A percentile compares a stretch with the other conserved stretches of the same genome.
These are phyloP conservation scores for Hydrochoerus hydrochaeris DNA, from an alignment of 2,113 vertebrate species.

Conservation along the genomic window DNA sequence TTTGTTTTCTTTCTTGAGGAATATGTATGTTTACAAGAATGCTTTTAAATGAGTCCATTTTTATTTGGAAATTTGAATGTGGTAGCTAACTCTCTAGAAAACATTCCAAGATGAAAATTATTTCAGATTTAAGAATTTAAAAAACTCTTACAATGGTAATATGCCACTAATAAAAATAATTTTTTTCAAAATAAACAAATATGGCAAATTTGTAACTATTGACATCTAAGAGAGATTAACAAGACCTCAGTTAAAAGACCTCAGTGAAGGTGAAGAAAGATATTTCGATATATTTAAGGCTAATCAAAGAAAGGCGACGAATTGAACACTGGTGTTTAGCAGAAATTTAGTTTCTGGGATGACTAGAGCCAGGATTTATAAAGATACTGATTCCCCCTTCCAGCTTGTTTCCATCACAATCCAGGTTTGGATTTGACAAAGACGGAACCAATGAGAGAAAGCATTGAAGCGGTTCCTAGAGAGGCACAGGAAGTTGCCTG, in stretches of 20 bases:
- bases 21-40: neutral
- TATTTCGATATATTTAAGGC: constrained; percentile 9
- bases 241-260: neutral
- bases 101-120: neutral
- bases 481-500: constrained; percentile 59
- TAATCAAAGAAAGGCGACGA: neutral
- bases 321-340: neutral
- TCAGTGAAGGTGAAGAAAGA: neutral
- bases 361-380: neutral
- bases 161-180: constrained; percentile 28
- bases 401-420: neutral
- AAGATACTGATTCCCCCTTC: neutral
- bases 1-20: neutral
- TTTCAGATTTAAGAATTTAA: neutral
- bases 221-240: neutral
- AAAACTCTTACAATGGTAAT: neutral
- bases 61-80: neutral
- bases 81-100: constrained; percentile 3
- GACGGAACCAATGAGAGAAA: neutral
- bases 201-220: neutral
- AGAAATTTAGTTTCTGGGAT: neutral
- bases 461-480: constrained; percentile 18
- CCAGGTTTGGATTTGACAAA: neutral
- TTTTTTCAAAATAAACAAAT: constrained; percentile 10
- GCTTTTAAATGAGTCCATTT: neutral